A percentile compares a stretch with the other conserved stretches of the same genome.
These are phyloP conservation scores for Anarhynchus alexandrinus DNA, from an alignment of 2,113 vertebrate species.

Conservation along the genomic window DNA sequence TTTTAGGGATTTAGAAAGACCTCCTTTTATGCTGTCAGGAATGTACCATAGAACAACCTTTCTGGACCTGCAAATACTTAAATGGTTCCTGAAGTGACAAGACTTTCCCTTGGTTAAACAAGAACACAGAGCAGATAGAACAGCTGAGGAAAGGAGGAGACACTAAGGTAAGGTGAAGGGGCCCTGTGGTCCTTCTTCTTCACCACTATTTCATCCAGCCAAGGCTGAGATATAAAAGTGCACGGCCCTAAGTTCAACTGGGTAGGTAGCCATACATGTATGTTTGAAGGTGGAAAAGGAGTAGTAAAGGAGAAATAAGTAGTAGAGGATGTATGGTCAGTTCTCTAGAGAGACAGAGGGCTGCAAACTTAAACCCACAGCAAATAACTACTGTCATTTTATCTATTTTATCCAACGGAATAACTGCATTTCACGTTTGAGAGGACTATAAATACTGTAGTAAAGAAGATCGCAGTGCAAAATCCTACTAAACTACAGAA, in stretches of 20 bases:
- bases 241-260: neutral
- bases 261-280: fast-evolving
- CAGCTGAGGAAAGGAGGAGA: neutral
- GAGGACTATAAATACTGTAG: neutral
- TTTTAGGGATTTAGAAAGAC: neutral
- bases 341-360: neutral
- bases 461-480: neutral
- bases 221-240: neutral
- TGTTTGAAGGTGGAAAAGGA: neutral
- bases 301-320: neutral
- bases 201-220: neutral
- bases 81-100: neutral
- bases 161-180: neutral
- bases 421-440: neutral
- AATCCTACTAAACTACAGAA: neutral
- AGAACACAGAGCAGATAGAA: neutral
- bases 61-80: neutral
- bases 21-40: neutral
- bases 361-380: neutral
- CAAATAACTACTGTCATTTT: neutral
- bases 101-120: neutral
- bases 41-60: neutral
- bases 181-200: neutral
- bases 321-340: neutral
- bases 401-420: neutral